A percentile compares a stretch with the other conserved stretches of the same genome.
These are phyloP conservation scores for Lates calcarifer DNA, from an alignment of 2,113 vertebrate genomes.

Conservation along the genomic window DNA sequence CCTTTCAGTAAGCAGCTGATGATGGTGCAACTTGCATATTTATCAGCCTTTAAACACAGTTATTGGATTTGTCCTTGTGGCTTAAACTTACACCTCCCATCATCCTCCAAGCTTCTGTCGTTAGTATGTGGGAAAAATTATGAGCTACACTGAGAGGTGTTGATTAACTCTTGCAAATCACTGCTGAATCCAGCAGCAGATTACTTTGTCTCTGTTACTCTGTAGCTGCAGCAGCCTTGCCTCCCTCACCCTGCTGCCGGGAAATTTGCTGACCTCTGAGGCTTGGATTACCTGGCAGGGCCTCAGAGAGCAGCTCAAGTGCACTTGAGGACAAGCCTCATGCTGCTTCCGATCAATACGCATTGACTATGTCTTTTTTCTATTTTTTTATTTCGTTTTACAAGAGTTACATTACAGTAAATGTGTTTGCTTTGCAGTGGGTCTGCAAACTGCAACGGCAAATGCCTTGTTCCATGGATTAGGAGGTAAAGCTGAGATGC, in stretches of 20 bases:
- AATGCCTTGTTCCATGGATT: conserved; percentile 74
- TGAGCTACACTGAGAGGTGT: not conserved
- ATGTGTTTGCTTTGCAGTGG: conserved; percentile 79
- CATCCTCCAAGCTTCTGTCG: not conserved
- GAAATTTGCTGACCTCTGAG: conserved; percentile 76
- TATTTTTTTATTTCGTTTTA: conserved; percentile 47
- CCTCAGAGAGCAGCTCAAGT: conserved; percentile 61
- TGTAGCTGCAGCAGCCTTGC: conserved; percentile 51
- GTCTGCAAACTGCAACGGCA: conserved; percentile 58
- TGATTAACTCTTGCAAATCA: conserved; percentile 13
- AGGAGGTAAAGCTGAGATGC: conserved; percentile 43
- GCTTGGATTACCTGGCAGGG: conserved; percentile 74
- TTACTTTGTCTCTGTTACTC: not conserved
- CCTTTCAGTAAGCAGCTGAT: conserved; percentile 48
- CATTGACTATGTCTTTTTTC: conserved; percentile 56
- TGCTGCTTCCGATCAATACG: conserved; percentile 70
- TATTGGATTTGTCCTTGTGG: conserved; percentile 24
- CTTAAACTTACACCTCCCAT: not conserved
- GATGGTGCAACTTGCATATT: conserved; percentile 42
- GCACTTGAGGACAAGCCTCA: conserved; percentile 70
- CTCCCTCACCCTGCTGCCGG: conserved; percentile 64
- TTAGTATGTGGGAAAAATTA: not conserved
- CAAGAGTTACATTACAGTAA: conserved; percentile 83
- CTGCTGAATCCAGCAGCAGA: not conserved
- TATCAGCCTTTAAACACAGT: conserved; percentile 31